Base-by-base conservation (phyloP, 2,888 invertebrate genomes). In the Rotaria socialis region DNA sequence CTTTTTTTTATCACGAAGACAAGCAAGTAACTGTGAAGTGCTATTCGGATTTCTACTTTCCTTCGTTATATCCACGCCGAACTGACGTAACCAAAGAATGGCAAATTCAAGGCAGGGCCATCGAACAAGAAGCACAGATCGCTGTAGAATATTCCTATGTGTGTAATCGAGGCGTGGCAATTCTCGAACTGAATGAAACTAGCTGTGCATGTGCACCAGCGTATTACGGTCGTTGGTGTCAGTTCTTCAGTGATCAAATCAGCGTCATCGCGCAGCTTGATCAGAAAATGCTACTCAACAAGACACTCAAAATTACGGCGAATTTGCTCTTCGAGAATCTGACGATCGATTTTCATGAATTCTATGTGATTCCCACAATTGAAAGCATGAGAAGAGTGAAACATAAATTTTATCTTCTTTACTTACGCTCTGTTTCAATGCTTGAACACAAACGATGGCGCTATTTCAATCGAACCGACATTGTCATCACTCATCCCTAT, bases 21-120 rank as follows among this genome's bases (percentile, higher is more conserved):
- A 50, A 50, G n/a, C 6, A 8, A 50, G 6, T 50, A 50, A 11
- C 50, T 8, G n/a, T n/a, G n/a, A n/a, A n/a, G n/a, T n/a, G n/a
- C n/a, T n/a, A n/a, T 11, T 50, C 6, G 50, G n/a, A n/a, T n/a
- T n/a, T n/a, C n/a, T n/a, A n/a, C n/a, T n/a, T n/a, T n/a, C n/a
- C n/a, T n/a, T n/a, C n/a, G n/a, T n/a, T n/a, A n/a, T n/a, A n/a
- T 11, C 50, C 11, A 11, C 11, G 50, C 11, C 50, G 50, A 8
- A 50, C 11, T 11, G 11, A 50, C 50, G 11, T 8, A 55, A 55
- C 1, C 0, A 55, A 4, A 2, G 4, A 19, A 1, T 16, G 1
- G 1, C 19, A 6, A 55, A 16, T 22, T 2, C 0, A 10, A 2
- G 7, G 2, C 16, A 2, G 22, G 22, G 4, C 19, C 1, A 7